Evolutionary conservation across 2,888 invertebrate species (phyloP), one percentile per base, ranked within the genome.

Genomic region (Neoitamus cyanurus): DNA sequence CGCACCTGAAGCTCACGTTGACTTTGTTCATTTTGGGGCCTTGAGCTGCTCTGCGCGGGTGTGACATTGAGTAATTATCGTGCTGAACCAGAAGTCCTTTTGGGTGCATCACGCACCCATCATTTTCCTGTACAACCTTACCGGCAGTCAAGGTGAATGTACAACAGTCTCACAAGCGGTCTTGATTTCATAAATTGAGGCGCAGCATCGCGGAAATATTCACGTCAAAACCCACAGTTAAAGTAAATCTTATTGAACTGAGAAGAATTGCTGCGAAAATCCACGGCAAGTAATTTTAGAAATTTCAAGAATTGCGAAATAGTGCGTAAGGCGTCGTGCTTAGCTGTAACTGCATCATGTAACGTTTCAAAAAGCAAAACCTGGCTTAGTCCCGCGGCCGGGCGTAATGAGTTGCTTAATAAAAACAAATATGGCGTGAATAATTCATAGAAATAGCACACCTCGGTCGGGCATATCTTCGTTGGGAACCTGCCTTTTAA

Each of bases 61-160:
- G 78, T 58, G 11, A 31, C 48, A 31, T 78, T 78, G 58, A 31
- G 48, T 42, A 48, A 58, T 34, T 78, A n/a, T 77, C n/a, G 11
- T 58, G 15, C 34, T 58, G 31, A 78, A 78, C 58, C 34, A 31
- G 48, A 30, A 78, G 20, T 78, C 31, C 46, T 58, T 31, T 78
- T 48, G 3, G 30, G 34, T 31, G 6, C 9, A 78, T 7, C 30
- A 13, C 15, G 46, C 6, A 46, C n/a, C 48, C 34, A n/a, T 48
- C 11, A 58, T 9, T 48, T 28, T 13, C 3, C 20, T 15, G 15
- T 37, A 25, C 28, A 78, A 78, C 30, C 15, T 78, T 48, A 48
- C 15, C 31, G 13, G n/a, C 20, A 48, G 31, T 42, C 58, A 78
- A 58, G 48, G 78, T 78, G 31, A 78, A 25, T n/a, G 28, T 28